Base-by-base conservation (phyloP, 2,113 vertebrate species). In the Galbula dea region DNA sequence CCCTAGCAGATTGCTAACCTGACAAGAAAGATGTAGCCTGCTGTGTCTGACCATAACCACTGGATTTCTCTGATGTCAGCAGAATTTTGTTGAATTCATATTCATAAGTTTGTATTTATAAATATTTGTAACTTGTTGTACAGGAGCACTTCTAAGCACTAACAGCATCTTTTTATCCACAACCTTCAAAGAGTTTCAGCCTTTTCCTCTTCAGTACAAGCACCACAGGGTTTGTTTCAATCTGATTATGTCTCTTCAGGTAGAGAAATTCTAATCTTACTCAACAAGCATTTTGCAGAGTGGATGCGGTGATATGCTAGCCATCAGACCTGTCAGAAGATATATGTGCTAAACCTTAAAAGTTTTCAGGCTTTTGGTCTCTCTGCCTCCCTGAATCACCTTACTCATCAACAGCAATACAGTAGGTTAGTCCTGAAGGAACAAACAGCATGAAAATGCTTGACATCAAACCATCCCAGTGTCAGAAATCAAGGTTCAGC, bases 401-500 rank as follows among this genome's bases (percentile, higher is more conserved):
- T 41, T 86, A 61, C 27, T 91, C 61, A 89, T 81, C 87, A 89
- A 55, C 36, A 80, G 21, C 52, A 54, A 32, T 48, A 30, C 2
- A 69, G 29, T 36, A 69, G 94, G 59, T 45, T 89, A 74, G 48
- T 51, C 72, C 52, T 20, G 65, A 94, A 91, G 22, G 75, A 91
- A 57, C 9, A 89, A 83, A 95, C 89, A 65, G n/a, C 39, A 83
- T 74, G n/a, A 87, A 93, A 93, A 89, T 36, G 29, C 22, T 79
- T 61, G 59, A 83, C 54, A 66, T 76, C 43, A 87, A 85, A 94
- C 57, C 3, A 3, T 82, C 54, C 29, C 41, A 12, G 55, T 62
- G 75, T 36, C 67, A 89, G 91, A 94, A 94, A 91, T 13, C 46
- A 77, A 86, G 89, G 89, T 89, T 93, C 93, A 95, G 89, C 75